Base-by-base conservation (phyloP, 2,797 vertebrate species). In the Platalea minor region DNA sequence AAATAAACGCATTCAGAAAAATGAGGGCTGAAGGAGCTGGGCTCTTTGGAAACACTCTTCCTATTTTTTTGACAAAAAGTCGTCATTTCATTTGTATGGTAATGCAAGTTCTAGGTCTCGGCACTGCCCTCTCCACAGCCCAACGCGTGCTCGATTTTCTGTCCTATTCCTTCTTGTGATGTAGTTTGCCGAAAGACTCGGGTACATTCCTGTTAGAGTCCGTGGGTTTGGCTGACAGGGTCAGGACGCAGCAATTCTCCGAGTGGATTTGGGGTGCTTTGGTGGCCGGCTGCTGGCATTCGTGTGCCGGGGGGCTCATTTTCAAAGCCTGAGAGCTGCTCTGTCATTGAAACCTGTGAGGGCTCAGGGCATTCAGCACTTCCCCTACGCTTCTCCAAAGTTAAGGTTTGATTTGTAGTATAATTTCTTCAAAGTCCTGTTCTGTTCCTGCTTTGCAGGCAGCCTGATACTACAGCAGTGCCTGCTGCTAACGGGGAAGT, bases 1-100 rank as follows among this genome's bases (percentile, higher is more conserved):
- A 91, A 94, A 91, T 73, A 74, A 80, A 89, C 17, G 2, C 37
- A 46, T 83, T 87, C n/a, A 72, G 79, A 88, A 87, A 89, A 95
- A 53, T 6, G 10, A 88, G 24, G 19, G 11, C 41, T 63, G 13
- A 80, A 79, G 70, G 59, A 87, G 57, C 56, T 64, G 59, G 50
- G 3, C 31, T 63, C 39, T 79, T 94, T 95, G 65, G 48, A 95
- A 78, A 76, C 10, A 28, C 15, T 91, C 35, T 84, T 91, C 45
- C 39, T 72, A 10, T 35, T 61, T 76, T 68, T 87, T 87, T 74
- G 4, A 18, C 23, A 26, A 63, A 26, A 63, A 87, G 54, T 56
- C 35, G 21, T 83, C 2, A 11, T 80, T 95, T 88, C 5, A 14
- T 86, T 56, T 84, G 57, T 56, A 41, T 39, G 20, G 28, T 46